These are phyloP conservation scores for Idaea aversata DNA, from an alignment of 2,888 invertebrate genomes.

Conservation along the genomic window DNA sequence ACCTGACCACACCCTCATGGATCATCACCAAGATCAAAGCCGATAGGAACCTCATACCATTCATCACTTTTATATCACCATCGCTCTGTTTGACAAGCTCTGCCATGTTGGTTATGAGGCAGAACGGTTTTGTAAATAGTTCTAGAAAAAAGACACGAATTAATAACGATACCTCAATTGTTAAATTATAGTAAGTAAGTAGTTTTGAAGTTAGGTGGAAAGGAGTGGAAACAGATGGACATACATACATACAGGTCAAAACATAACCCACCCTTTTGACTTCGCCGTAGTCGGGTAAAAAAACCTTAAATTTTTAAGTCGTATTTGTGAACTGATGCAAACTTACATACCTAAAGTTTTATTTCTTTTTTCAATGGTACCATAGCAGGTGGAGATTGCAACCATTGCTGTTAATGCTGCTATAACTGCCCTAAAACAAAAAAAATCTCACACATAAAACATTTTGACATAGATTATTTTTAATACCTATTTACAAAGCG, in stretches of 20 bases:
- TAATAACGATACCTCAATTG: no score
- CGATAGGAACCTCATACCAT: constrained; percentile 6
- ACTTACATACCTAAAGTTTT: not conserved
- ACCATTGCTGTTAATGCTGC: not conserved
- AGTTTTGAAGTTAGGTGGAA: no score
- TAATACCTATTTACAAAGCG: not conserved
- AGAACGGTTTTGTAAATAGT: constrained; percentile 6
- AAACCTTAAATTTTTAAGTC: no score
- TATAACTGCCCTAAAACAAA: not conserved
- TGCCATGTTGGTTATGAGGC: constrained; percentile 6
- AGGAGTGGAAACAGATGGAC: no score
- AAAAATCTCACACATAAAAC: not conserved
- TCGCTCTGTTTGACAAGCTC: not conserved
- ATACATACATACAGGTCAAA: no score
- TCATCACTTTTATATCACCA: not conserved
- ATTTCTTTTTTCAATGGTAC: not conserved
- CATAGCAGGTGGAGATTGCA: not conserved
- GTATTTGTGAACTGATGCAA: no score
- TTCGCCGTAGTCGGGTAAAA: no score
- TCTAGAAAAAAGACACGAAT: not conserved
- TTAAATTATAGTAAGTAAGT: no score
- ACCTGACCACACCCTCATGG: not conserved
- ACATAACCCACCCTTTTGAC: no score
- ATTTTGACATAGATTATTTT: no score
- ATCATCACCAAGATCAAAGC: not conserved